A percentile compares a stretch with the other conserved stretches of the same genome.
phyloP scores from a whole-genome alignment of 2,797 vertebrate genomes.

The Galaxias olidus region DNA sequence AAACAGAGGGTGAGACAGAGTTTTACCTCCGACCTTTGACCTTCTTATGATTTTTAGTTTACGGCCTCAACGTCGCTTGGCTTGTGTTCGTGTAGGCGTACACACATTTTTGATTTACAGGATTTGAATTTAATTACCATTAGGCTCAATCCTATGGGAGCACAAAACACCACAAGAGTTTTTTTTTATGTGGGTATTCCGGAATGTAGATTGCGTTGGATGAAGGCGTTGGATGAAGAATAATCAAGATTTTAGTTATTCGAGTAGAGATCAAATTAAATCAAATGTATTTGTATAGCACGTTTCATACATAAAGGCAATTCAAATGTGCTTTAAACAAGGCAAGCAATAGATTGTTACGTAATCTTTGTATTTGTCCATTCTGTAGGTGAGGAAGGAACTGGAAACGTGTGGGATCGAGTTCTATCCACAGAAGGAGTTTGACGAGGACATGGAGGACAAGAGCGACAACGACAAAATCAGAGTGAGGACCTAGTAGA shows the following conservation, averaged over 20 bases:
- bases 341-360: too few relatives aligned
- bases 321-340: too few relatives aligned
- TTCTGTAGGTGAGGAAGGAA: slow-evolving; percentile 85
- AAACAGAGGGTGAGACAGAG: slow-evolving; percentile 77
- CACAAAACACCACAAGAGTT: too few relatives aligned
- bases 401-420: slow-evolving; percentile 91
- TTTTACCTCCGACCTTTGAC: slow-evolving; percentile 4
- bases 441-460: slow-evolving; percentile 96
- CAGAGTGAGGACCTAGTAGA: slow-evolving; percentile 78
- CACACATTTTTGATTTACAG: too few relatives aligned
- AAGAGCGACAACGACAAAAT: slow-evolving; percentile 98
- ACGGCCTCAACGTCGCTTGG: neutral
- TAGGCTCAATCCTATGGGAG: too few relatives aligned
- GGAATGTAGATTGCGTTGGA: too few relatives aligned
- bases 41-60: neutral
- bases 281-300: too few relatives aligned
- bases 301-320: too few relatives aligned
- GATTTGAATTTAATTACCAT: too few relatives aligned
- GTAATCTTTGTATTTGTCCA: neutral
- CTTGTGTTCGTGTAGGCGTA: neutral
- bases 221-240: too few relatives aligned
- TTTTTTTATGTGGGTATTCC: too few relatives aligned
- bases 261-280: neutral
- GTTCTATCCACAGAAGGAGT: slow-evolving; percentile 97
- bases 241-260: neutral